These are phyloP conservation scores for Syrista parreyssii DNA, from an alignment of 2,888 invertebrate species.

Conservation along the genomic window DNA sequence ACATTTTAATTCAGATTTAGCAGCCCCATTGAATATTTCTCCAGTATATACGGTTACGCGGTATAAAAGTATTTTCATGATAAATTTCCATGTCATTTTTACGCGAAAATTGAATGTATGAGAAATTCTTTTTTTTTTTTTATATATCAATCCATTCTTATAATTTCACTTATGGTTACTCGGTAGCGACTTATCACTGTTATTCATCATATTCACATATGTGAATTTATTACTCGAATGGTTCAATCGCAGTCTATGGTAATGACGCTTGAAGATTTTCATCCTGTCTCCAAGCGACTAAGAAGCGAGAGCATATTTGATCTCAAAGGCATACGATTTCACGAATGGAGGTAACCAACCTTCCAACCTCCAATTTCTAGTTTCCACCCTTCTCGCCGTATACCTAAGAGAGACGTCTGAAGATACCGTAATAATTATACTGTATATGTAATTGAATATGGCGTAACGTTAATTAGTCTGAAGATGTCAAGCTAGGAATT, in stretches of 20 bases:
- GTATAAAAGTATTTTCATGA: neutral
- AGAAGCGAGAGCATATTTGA: neutral
- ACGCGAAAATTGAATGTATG: neutral
- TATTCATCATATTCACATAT: neutral
- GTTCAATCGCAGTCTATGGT: no score
- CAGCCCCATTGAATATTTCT: neutral
- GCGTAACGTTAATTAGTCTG: neutral
- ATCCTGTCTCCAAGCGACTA: neutral
- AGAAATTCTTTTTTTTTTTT: neutral
- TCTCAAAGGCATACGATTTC: neutral
- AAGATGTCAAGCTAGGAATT: neutral
- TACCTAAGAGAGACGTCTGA: neutral
- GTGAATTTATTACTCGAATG: no score
- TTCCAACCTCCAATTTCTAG: neutral
- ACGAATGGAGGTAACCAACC: neutral
- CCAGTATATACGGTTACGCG: neutral
- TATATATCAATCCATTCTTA: neutral
- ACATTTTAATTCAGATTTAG: neutral
- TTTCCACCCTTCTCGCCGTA: neutral
- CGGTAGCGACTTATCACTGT: neutral
- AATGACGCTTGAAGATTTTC: neutral
- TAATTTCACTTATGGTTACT: neutral
- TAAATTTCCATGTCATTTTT: neutral
- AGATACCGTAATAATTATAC: neutral
- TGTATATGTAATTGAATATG: neutral